phyloP scores from a whole-genome alignment of 1,140 invertebrate genomes.

The Nasonia giraulti region DNA sequence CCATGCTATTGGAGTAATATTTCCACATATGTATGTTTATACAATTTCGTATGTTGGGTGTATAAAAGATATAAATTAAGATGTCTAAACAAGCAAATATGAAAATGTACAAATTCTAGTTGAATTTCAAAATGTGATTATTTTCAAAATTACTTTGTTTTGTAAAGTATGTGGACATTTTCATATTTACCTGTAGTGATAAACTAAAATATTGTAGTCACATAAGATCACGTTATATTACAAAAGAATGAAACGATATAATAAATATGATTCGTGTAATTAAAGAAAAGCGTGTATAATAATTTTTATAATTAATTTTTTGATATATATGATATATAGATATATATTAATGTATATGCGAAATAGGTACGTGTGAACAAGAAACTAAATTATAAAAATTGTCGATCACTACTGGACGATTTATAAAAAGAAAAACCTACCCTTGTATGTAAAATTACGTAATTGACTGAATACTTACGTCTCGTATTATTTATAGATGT shows the following conservation, averaged over 20 bases:
- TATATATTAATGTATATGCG: slow-evolving; percentile 38
- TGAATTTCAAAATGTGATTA: neutral
- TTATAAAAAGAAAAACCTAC: neutral
- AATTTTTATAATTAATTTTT: slow-evolving; percentile 51
- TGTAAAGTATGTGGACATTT: slow-evolving; percentile 24
- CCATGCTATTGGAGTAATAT: slow-evolving; percentile 29
- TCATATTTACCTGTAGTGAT: slow-evolving; percentile 43
- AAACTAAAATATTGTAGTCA: slow-evolving; percentile 39
- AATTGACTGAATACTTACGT: slow-evolving; percentile 23
- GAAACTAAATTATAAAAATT: slow-evolving; percentile 19
- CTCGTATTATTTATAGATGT: neutral
- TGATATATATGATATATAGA: slow-evolving; percentile 40
- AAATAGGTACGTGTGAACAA: slow-evolving; percentile 34
- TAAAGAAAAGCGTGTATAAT: slow-evolving; percentile 50
- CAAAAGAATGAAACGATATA: slow-evolving; percentile 40
- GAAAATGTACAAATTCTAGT: slow-evolving; percentile 27
- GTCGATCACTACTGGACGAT: slow-evolving; percentile 18
- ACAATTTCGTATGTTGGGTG: slow-evolving; percentile 37
- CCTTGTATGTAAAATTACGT: slow-evolving; percentile 35
- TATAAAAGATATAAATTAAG: slow-evolving; percentile 42
- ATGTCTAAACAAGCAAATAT: slow-evolving; percentile 43
- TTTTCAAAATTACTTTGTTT: slow-evolving; percentile 38
- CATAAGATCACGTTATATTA: slow-evolving; percentile 37
- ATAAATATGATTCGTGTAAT: slow-evolving; percentile 49
- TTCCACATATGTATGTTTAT: slow-evolving; percentile 28